Evolutionary conservation across 1,140 invertebrate genomes (phyloP), one percentile per base, ranked within the genome.

Genomic region (Rhagoletis zephyria): DNA sequence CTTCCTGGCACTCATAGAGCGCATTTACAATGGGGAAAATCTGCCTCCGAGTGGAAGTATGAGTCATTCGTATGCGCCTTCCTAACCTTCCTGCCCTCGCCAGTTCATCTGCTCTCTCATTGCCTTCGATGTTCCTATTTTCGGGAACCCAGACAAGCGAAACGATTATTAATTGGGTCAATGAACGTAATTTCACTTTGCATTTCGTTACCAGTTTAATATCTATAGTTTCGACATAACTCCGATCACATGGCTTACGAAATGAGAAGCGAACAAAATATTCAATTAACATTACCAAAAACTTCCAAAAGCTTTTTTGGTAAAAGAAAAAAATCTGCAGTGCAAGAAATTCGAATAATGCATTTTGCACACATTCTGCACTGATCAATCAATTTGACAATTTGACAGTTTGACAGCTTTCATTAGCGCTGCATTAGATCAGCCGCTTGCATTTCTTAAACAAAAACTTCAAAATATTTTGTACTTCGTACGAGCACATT

Each of bases 331-430:
- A 7, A 56, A 56, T 14, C 16, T 63, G 10, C 16, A 14, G 16
- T 16, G 14, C 14, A 74, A 48, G 6, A 74, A 48, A 45, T 48
- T 42, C 67, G 67, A 56, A 56, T 56, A 56, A 81, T 81, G 45
- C 16, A 81, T 81, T 81, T 81, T 30, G 51, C 2, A 81, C 74
- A 81, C 74, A 81, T 56, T 56, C 48, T 42, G 16, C 74, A 56
- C 74, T 59, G 74, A 81, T 81, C 74, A 81, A 81, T 81, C 74
- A 81, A 81, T 81, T 81, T 81, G 74, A 81, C 74, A 81, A 81
- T 81, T 81, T 56, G 74, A 81, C 74, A 81, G 74, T 56, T 56
- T 51, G 45, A 51, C 45, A 81, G 74, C 74, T 81, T 81, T 81
- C 74, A 81, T 81, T 81, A 81, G 74, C 74, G 48, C 74, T 81